Percentiles rank a stretch among this genome's conserved stretches.
phyloP scores from a whole-genome alignment of 2,888 invertebrate species.

The Branchellion lobata region DNA sequence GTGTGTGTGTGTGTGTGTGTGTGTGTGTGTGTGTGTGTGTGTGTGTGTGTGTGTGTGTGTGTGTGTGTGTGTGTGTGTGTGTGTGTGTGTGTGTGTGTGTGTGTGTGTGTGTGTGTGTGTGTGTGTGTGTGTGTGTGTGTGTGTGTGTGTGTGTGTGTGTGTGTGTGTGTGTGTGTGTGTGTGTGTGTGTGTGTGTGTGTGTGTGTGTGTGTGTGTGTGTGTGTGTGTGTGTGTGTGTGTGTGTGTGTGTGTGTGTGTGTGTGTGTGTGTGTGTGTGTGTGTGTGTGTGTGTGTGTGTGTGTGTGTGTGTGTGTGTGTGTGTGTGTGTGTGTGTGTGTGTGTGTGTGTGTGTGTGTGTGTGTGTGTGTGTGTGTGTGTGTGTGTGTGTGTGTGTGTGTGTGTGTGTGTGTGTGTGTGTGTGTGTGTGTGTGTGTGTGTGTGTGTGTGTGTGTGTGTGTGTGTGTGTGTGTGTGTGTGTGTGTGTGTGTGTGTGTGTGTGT shows the following conservation, averaged over 20 bases:
- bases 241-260: conserved; percentile 14
- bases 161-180: conserved; percentile 4
- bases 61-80: not conserved
- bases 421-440: too few relatives aligned
- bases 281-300: conserved; percentile 31
- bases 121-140: not conserved
- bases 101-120: conserved; percentile 10
- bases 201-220: conserved; percentile 26
- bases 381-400: conserved; percentile 3
- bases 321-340: conserved; percentile 21
- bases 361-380: conserved; percentile 11
- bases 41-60: not conserved
- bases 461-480: too few relatives aligned
- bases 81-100: conserved; percentile 5
- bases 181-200: conserved; percentile 3
- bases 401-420: conserved; percentile 8
- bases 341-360: conserved; percentile 23
- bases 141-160: conserved; percentile 13
- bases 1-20: conserved; percentile 21
- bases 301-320: conserved; percentile 27
- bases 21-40: not conserved
- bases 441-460: too few relatives aligned
- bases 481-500: too few relatives aligned
- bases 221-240: conserved; percentile 30
- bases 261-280: conserved; percentile 31